Percentiles rank a stretch among this genome's conserved stretches.
These are phyloP conservation scores for Buathra laborator DNA, from an alignment of 2,888 invertebrate species.

Conservation along the genomic window DNA sequence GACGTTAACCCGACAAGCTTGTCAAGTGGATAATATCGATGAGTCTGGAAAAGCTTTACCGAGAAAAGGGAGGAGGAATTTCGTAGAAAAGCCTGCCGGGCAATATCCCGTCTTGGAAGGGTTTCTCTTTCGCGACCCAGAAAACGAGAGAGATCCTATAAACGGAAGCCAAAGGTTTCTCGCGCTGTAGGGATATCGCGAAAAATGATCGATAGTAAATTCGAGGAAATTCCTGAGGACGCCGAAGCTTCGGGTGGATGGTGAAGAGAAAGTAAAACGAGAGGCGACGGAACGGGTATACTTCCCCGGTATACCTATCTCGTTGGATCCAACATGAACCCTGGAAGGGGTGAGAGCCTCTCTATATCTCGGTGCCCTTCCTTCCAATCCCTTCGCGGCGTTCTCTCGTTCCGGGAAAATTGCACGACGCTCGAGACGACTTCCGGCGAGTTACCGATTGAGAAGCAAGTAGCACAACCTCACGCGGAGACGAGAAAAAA, in stretches of 20 bases:
- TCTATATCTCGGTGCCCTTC: slow-evolving; percentile 26
- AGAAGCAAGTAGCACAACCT: slow-evolving; percentile 42
- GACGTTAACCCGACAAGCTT: slow-evolving; percentile 42
- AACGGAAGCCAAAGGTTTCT: slow-evolving; percentile 36
- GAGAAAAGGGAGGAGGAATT: background rate
- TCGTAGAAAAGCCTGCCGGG: slow-evolving; percentile 9
- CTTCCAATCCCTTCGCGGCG: slow-evolving; percentile 35
- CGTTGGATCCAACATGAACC: background rate
- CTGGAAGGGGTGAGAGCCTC: slow-evolving; percentile 42
- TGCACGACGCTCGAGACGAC: slow-evolving; percentile 70
- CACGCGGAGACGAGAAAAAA: background rate
- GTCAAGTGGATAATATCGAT: slow-evolving; percentile 49
- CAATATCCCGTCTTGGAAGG: slow-evolving; percentile 57
- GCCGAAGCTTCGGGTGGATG: background rate
- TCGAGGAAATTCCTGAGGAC: slow-evolving; percentile 61
- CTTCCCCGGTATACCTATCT: slow-evolving; percentile 24
- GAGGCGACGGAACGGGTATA: slow-evolving; percentile 40
- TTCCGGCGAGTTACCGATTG: slow-evolving; percentile 72
- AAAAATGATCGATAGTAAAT: slow-evolving; percentile 70
- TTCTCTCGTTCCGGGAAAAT: slow-evolving; percentile 70
- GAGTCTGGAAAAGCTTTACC: slow-evolving; percentile 7
- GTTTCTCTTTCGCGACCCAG: slow-evolving; percentile 43
- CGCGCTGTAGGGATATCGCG: slow-evolving; percentile 50
- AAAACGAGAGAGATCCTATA: slow-evolving; percentile 19
- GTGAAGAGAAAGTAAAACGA: slow-evolving; percentile 48